phyloP scores from a whole-genome alignment of 2,888 invertebrate genomes.

The Cryptus viduatorius region DNA sequence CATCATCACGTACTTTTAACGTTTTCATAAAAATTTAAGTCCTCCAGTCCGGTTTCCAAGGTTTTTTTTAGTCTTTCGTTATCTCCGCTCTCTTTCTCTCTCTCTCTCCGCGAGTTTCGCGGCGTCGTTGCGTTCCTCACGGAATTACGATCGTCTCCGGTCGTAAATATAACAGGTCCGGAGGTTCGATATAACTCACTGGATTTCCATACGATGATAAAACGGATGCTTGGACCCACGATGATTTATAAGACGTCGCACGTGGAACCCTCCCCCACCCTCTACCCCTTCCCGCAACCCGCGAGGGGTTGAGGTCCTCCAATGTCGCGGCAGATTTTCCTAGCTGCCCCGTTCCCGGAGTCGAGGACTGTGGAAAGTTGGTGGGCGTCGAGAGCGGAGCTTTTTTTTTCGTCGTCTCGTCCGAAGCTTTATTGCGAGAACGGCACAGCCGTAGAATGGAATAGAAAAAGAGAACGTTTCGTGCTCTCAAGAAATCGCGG shows the following conservation, averaged over 20 bases:
- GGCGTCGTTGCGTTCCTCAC: constrained; percentile 15
- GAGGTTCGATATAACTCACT: constrained; percentile 82
- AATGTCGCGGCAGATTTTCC: constrained; percentile 15
- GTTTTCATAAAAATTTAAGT: neutral
- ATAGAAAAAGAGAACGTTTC: neutral
- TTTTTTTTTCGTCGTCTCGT: constrained; percentile 8
- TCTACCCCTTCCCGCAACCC: neutral
- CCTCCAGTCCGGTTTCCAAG: neutral
- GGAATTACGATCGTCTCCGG: constrained; percentile 76
- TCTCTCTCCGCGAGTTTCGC: constrained; percentile 19
- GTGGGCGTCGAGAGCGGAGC: constrained; percentile 23
- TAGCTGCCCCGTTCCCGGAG: neutral
- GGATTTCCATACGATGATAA: constrained; percentile 84
- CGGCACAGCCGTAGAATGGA: neutral
- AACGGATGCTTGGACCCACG: constrained; percentile 72
- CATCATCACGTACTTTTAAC: neutral
- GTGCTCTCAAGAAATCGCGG: neutral
- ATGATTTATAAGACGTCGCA: constrained; percentile 65
- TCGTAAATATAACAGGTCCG: constrained; percentile 81
- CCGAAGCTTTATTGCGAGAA: neutral
- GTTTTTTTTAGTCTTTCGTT: neutral
- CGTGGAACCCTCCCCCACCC: neutral
- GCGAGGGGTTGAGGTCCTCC: neutral
- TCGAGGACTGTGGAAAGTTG: neutral
- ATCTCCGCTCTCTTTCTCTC: constrained; percentile 26